Base-by-base conservation (phyloP, 2,797 vertebrate species). In the Atherinosoma microstoma region DNA sequence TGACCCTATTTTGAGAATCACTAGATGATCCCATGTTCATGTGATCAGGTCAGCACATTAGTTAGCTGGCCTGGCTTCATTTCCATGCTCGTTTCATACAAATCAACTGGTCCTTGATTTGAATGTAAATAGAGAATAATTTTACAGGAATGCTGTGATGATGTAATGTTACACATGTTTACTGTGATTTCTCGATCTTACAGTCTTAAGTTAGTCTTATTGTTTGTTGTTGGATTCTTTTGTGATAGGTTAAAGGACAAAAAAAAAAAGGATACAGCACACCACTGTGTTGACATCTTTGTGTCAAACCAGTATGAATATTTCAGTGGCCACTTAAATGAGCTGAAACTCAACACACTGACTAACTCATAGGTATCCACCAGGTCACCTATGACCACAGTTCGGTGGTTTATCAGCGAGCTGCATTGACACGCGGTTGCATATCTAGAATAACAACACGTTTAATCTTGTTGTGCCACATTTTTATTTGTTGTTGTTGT, bases 281-380 rank as follows among this genome's bases (percentile, higher is more conserved):
- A 45, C 6, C 42, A 20, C 6, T 20, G 42, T 45, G 18, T 18
- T 16, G 0, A 8, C 7, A 45, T 20, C 42, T 20, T 45, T 6
- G 18, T 45, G 12, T 45, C 18, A 20, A 29, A 53, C n/a, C 24
- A 13, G 10, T 42, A 76, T 84, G n/a, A 82, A 84, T 82, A 69
- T 79, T 84, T 49, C 64, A 78, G 34, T 1, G 12, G 35, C 53
- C 16, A 64, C 6, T 6, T 53, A 67, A 73, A 67, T 38, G 30
- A 80, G 61, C 78, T 69, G 67, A 70, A 76, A 80, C 61, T 20
- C 11, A 38, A 81, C 67, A 66, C 70, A 45, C 24, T 11, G 70
- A 27, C 12, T 38, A n/a, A 24, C n/a, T 74, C 35, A 42, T 15
- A 9, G 2, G 2, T 20, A 6, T 45, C 18, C 18, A 20, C 18